These are phyloP conservation scores for Tiliacea aurago DNA, from an alignment of 2,888 invertebrate genomes.

Conservation along the genomic window DNA sequence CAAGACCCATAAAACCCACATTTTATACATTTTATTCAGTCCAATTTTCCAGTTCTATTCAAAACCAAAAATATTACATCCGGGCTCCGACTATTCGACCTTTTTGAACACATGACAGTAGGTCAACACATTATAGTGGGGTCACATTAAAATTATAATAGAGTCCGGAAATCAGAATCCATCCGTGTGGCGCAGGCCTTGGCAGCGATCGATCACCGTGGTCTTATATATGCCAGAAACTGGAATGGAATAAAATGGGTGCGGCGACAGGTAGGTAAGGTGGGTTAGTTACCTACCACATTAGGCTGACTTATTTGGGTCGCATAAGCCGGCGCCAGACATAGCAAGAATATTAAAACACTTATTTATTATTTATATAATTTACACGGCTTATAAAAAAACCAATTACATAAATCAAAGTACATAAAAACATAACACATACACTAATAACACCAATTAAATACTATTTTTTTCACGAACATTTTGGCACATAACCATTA, in stretches of 20 bases:
- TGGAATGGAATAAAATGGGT: constrained; percentile 65
- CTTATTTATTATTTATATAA: no score
- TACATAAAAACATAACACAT: no score
- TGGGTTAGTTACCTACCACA: constrained; percentile 31
- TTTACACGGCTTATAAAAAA: no score
- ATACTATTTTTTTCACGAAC: no score
- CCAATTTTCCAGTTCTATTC: constrained; percentile 47
- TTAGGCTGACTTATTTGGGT: constrained; percentile 15
- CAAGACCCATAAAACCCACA: background rate
- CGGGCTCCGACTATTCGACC: constrained; percentile 44
- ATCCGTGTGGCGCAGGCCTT: constrained; percentile 56
- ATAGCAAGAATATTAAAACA: no score
- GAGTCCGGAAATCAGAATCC: constrained; percentile 62
- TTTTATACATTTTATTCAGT: constrained; percentile 18
- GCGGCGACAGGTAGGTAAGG: constrained; percentile 52
- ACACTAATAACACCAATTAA: no score
- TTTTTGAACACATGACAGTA: constrained; percentile 56
- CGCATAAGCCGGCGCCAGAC: background rate
- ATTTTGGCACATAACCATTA: no score
- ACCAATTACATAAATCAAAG: no score
- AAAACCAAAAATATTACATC: constrained; percentile 60
- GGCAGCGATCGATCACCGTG: constrained; percentile 65
- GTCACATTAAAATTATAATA: constrained; percentile 66
- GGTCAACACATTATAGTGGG: constrained; percentile 56
- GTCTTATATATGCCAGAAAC: constrained; percentile 66